These are phyloP conservation scores for Chrysomallon squamiferum DNA, from an alignment of 1,140 invertebrate species.

Conservation along the genomic window DNA sequence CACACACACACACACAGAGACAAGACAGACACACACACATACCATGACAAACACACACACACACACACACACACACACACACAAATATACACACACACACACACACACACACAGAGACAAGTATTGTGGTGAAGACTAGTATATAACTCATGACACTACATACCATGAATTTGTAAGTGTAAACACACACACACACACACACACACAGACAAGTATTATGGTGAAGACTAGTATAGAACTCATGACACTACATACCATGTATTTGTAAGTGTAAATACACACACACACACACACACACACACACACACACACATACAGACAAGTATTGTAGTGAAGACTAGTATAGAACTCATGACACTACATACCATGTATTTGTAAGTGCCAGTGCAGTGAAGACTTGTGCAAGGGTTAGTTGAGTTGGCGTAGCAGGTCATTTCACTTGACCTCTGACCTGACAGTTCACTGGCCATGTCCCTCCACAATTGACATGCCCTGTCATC, in stretches of 20 bases:
- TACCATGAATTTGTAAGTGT: background rate
- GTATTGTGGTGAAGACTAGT: background rate
- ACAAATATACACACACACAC: background rate
- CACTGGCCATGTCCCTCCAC: constrained; percentile 10
- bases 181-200: background rate
- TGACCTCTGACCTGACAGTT: constrained; percentile 8
- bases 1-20: too few relatives aligned
- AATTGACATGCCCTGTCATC: constrained; percentile 1
- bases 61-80: background rate
- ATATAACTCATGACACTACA: background rate
- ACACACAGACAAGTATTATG: background rate
- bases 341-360: background rate
- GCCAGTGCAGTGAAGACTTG: constrained; percentile 14
- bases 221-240: background rate
- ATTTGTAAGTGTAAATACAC: too few relatives aligned
- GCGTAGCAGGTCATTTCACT: constrained; percentile 9
- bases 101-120: too few relatives aligned
- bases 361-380: constrained; percentile 14
- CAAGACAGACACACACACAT: too few relatives aligned
- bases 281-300: background rate
- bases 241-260: background rate
- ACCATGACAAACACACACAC: background rate
- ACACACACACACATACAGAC: too few relatives aligned
- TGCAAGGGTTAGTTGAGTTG: constrained; percentile 10
- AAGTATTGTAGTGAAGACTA: background rate